These are phyloP conservation scores for Numida meleagris DNA, from an alignment of 2,113 vertebrate genomes.

Conservation along the genomic window DNA sequence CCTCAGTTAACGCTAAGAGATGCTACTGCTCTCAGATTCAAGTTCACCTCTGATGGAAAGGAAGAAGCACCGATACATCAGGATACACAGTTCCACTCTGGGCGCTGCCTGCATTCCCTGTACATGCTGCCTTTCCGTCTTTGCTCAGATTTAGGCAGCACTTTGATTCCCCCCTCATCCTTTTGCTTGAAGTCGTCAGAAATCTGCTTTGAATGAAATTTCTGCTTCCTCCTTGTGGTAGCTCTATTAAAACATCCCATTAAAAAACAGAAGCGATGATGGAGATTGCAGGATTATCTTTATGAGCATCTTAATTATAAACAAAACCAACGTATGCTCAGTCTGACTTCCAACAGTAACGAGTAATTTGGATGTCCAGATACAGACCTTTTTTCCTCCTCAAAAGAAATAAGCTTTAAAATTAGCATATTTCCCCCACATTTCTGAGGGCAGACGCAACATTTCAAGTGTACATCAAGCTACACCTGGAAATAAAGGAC, in stretches of 20 bases:
- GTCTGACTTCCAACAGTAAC: neutral
- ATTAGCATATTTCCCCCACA: neutral
- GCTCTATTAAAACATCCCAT: neutral
- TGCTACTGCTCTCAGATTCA: neutral
- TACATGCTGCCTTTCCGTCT: neutral
- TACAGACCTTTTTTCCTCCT: neutral
- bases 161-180: neutral
- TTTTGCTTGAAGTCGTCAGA: neutral
- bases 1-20: neutral
- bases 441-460: neutral
- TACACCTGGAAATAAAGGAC: neutral
- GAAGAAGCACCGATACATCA: neutral
- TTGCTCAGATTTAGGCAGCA: neutral
- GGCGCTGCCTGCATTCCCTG: neutral
- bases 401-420: neutral
- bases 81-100: accelerated
- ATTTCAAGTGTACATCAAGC: neutral
- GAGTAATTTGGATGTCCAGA: neutral
- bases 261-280: neutral
- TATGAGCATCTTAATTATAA: neutral
- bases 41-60: neutral
- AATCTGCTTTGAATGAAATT: neutral
- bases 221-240: neutral
- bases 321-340: neutral
- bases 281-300: slow-evolving; percentile 3